Conservation (phyloP, 2,113 vertebrate species). For the Cairina moschata region DNA sequence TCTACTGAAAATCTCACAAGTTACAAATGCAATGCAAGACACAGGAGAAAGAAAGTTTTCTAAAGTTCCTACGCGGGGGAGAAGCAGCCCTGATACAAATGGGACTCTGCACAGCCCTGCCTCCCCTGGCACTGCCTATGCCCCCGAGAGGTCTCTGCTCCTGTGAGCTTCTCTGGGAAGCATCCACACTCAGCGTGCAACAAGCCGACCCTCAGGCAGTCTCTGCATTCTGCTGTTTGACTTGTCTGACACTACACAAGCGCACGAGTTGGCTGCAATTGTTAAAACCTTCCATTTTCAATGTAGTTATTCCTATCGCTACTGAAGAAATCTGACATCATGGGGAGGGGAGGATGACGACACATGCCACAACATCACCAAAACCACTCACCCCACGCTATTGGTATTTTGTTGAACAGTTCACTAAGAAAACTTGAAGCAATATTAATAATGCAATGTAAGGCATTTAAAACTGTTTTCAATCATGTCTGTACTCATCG, state of each 20-base stretch:
- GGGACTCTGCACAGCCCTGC: fast-evolving
- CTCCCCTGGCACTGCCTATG: fast-evolving
- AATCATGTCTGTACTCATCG: neutral
- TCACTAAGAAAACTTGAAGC: neutral
- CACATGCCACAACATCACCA: neutral
- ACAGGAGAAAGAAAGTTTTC: neutral
- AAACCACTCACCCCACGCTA: neutral
- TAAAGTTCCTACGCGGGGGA: neutral
- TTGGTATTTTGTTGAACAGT: neutral
- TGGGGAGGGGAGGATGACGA: neutral
- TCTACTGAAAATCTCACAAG: neutral
- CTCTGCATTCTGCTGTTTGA: neutral
- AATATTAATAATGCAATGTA: neutral
- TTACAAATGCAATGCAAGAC: neutral
- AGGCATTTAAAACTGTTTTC: neutral
- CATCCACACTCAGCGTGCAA: fast-evolving
- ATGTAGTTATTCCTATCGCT: neutral
- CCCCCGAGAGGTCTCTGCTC: neutral
- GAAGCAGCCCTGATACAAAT: neutral
- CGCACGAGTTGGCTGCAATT: neutral
- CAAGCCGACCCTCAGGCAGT: neutral
- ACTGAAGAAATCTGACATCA: neutral
- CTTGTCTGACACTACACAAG: neutral
- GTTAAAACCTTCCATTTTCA: neutral
- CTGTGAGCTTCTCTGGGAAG: neutral